Evolutionary conservation across 2,797 vertebrate species (phyloP), one percentile per base, ranked within the genome.

Genomic region (Falco biarmicus): DNA sequence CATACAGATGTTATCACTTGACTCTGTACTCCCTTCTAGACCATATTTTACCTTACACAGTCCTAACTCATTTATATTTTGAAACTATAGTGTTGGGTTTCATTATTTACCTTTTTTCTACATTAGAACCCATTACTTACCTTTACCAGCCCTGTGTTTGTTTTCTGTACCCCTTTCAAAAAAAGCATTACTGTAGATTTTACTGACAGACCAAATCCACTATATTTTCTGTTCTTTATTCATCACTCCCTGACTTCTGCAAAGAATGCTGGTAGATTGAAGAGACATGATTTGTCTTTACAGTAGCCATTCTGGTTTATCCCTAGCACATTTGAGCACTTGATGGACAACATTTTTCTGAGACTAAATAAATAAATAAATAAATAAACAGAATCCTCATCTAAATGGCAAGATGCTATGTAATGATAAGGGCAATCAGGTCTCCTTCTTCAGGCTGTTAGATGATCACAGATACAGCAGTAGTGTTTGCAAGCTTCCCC

Each of bases 401-500:
- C 70, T 89, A 79, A 83, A 81, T 66, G 63, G 34, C 24, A 89
- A 91, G 75, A 86, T 73, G 29, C 51, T 84, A 43, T 2, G 15
- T 65, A 92, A 89, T 8, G 85, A 86, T 61, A 93, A 91, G 61
- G 71, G 81, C 88, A 97, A 95, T 97, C 96, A 97, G 86, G 61
- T 85, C 70, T 89, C 77, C 64, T 96, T 95, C 83, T 96, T 95
- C 54, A 84, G 66, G 39, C 54, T 92, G 71, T 73, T 93, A 92
- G 89, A 85, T 91, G 93, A 88, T 93, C 94, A 87, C 50, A 92
- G 95, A 68, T 78, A 87, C 17, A 91, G 70, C 56, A 84, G 73
- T 53, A 87, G 77, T 93, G 93, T 95, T 96, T 95, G 89, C 92
- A 97, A 96, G 93, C 89, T 94, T 96, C 78, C 81, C 65, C 71